Percentiles rank a stretch among this genome's conserved stretches.
Conservation (phyloP, 2,888 invertebrate species). For the Ophraella communa region DNA sequence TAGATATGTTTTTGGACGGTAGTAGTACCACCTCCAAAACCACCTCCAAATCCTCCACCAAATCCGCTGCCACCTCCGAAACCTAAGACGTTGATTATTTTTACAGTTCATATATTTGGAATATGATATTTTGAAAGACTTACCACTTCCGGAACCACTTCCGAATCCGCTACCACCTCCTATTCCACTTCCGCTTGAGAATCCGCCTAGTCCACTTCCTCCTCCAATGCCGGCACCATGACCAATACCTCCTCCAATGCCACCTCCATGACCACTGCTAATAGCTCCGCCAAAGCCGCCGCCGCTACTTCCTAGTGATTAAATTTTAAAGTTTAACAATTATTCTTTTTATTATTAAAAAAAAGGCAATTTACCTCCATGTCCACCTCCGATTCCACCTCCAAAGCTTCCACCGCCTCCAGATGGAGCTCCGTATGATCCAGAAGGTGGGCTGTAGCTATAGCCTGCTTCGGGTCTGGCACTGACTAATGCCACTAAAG, state of each 20-base stretch:
- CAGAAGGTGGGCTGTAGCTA: slow-evolving; percentile 63
- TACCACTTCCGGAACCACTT: slow-evolving; percentile 15
- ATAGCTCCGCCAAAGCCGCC: background rate
- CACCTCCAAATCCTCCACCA: slow-evolving; percentile 62
- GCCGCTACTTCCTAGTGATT: background rate
- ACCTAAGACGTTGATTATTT: no score
- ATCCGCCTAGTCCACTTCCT: slow-evolving; percentile 40
- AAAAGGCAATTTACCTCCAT: slow-evolving; percentile 27
- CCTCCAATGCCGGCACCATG: slow-evolving; percentile 41
- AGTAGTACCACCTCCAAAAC: slow-evolving; percentile 63
- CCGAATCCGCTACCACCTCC: slow-evolving; percentile 45
- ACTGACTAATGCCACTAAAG: slow-evolving; percentile 66
- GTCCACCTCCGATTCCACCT: slow-evolving; percentile 47
- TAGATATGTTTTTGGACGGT: slow-evolving; percentile 86
- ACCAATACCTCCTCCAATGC: slow-evolving; percentile 36
- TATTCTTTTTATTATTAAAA: background rate
- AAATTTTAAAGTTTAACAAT: background rate
- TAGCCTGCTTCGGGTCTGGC: slow-evolving; percentile 71
- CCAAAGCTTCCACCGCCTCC: slow-evolving; percentile 55
- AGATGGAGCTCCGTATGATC: slow-evolving; percentile 57
- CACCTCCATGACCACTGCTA: slow-evolving; percentile 27
- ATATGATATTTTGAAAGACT: background rate
- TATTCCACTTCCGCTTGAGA: slow-evolving; percentile 43
- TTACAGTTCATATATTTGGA: background rate
- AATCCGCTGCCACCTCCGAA: slow-evolving; percentile 52